Base-by-base conservation (phyloP, 2,113 vertebrate genomes). In the Odobenus rosmarus region DNA sequence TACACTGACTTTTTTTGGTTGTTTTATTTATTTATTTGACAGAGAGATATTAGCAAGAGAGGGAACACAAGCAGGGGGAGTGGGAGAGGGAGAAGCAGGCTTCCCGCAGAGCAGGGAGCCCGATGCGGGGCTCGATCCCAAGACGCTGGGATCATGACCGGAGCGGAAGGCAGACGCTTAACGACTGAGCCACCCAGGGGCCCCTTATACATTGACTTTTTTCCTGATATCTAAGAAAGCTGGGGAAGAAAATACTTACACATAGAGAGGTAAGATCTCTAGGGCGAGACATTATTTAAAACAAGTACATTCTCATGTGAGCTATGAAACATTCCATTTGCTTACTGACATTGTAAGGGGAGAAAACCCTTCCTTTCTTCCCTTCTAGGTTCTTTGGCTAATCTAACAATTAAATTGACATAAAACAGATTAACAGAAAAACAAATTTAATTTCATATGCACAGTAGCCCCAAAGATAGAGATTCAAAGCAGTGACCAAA, bases 261-360 rank as follows among this genome's bases (percentile, higher is more conserved):
- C 4, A 69, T 24, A 64, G 7, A 81, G 5, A 93, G 19, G 49
- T 67, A 77, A 95, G n/a, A 83, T 31, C n/a, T 96, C 92, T 90
- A 90, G 6, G 36, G 62, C 5, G 9, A 84, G 61, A 12, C 4
- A 76, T 57, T 86, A 71, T 85, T 95, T 89, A 86, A 92, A 90
- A 24, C 57, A 97, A 72, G 23, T 83, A 4, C 26, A 91, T 42
- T 90, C 76, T 46, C 49, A 62, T 57, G 14, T 88, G 24, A 97
- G 96, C 76, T 42, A 69, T 4, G 95, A 95, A 94, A 59, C 23
- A 87, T 72, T 95, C 55, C 49, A 46, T 83, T 76, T 88, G 23
- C 9, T 80, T 84, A 80, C 31, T 83, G 93, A 67, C 64, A 87
- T 36, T 39, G 36, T 72, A 72, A 39, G 8, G 69, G 36, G 39